Conservation (phyloP, 2,888 invertebrate species). For the Hyles lineata region DNA sequence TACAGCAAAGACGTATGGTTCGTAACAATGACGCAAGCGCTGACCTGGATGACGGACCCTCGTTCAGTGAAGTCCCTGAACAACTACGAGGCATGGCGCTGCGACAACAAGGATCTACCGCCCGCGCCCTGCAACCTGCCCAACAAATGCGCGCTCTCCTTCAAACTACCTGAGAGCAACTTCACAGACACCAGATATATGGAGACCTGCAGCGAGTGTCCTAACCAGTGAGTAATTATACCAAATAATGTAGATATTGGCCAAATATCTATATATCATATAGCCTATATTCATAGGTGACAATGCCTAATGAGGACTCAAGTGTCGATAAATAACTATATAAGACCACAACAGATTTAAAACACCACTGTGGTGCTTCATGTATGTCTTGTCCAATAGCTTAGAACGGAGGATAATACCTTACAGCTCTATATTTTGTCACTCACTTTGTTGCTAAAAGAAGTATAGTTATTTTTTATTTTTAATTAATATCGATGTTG, state of each 20-base stretch:
- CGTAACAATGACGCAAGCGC: slow-evolving; percentile 93
- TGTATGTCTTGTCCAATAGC: no score
- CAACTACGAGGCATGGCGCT: slow-evolving; percentile 93
- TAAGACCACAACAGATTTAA: no score
- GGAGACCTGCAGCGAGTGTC: slow-evolving; percentile 94
- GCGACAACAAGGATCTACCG: slow-evolving; percentile 89
- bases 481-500: no score
- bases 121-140: slow-evolving; percentile 91
- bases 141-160: slow-evolving; percentile 93
- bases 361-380: no score
- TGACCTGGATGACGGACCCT: slow-evolving; percentile 96
- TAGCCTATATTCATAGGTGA: no score
- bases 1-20: slow-evolving; percentile 93
- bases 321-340: no score
- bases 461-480: no score
- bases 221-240: slow-evolving; percentile 85
- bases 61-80: slow-evolving; percentile 87
- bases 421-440: no score
- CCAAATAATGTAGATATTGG: not conserved
- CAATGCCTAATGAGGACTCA: no score
- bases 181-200: slow-evolving; percentile 93
- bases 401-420: no score
- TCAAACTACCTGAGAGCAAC: slow-evolving; percentile 90
- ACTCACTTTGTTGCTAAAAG: no score
- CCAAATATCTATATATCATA: no score